Evolutionary conservation across 2,888 invertebrate genomes (phyloP), one percentile per base, ranked within the genome.

Genomic region (Mystacides longicornis): DNA sequence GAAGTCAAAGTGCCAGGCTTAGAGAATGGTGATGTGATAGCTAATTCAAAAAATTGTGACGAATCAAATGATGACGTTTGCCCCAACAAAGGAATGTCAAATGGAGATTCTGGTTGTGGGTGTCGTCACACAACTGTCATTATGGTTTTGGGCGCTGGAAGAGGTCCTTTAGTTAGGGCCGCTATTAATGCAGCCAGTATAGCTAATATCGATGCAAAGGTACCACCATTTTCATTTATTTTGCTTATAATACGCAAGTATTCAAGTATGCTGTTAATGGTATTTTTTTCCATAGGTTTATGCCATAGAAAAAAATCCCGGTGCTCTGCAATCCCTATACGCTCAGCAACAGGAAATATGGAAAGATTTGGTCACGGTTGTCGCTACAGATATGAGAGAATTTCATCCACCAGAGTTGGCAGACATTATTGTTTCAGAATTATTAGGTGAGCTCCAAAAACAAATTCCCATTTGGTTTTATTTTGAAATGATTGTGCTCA

Each of bases 271-370:
- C 43, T 19, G 11, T 18, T 23, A 7, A 21, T 46, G 46, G 18
- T 45, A 2, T 20, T 27, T 49, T 4, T 49, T 54, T 45, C 18
- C 58, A n/a, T n/a, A 77, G 77, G 71, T 98, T 9, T 93, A 93
- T 71, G 97, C 96, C 5, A 90, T 99, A 3, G 99, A 99, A 71
- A 99, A 99, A 71, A 99, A 99, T 78, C 92, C 94, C 0, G 94
- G 92, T 73, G 98, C 99, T 27, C 84, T 97, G 37, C 85, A 91
- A 49, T 92, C 93, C 62, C 72, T 93, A 20, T 81, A 82, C 43
- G 85, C 87, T 11, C 80, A 89, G 65, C 84, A 86, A 50, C 79
- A 83, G 47, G 89, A 89, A 64, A 78, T 89, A 57, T 93, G 93
- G 92, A 78, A 80, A 16, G 81, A 84, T 52, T 77, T 81, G 64